A percentile compares a stretch with the other conserved stretches of the same genome.
Conservation (phyloP, 2,888 invertebrate species). For the Leucania comma region DNA sequence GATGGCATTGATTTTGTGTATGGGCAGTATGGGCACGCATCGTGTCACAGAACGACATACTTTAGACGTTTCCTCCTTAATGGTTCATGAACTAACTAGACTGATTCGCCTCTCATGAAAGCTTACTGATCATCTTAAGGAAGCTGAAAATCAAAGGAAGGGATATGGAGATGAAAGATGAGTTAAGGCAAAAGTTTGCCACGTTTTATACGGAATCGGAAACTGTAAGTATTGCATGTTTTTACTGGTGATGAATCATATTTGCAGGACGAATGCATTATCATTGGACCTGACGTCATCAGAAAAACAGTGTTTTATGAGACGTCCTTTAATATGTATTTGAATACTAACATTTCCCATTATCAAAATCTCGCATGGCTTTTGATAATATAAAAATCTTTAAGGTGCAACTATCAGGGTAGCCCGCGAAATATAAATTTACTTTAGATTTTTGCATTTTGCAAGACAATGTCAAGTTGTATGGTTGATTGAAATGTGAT, state of each 20-base stretch:
- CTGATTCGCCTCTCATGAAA: conserved; percentile 7
- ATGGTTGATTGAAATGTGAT: no score
- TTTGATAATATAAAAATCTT: not conserved
- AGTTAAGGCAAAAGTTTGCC: conserved; percentile 30
- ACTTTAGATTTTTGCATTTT: no score
- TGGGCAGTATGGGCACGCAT: not conserved
- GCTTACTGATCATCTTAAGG: conserved; percentile 15
- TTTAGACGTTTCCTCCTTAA: not conserved
- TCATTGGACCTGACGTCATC: conserved; percentile 29
- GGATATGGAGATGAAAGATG: conserved; percentile 17
- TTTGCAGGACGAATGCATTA: conserved; percentile 28
- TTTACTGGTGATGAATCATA: conserved; percentile 24
- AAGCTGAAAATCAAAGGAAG: conserved; percentile 30
- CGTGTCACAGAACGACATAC: not conserved
- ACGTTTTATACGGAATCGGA: conserved; percentile 28
- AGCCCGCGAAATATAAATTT: no score
- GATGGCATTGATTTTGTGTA: not conserved
- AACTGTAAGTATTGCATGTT: conserved; percentile 15
- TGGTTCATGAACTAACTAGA: conserved; percentile 14
- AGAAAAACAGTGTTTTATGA: conserved; percentile 14
- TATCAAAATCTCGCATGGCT: not conserved
- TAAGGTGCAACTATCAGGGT: not conserved
- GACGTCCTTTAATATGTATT: not conserved
- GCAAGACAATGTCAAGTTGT: no score
- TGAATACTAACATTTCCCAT: not conserved